Percentiles rank a stretch among this genome's conserved stretches.
These are phyloP conservation scores for Rhinolophus ferrumequinum DNA, from an alignment of 2,113 vertebrate species.

Conservation along the genomic window DNA sequence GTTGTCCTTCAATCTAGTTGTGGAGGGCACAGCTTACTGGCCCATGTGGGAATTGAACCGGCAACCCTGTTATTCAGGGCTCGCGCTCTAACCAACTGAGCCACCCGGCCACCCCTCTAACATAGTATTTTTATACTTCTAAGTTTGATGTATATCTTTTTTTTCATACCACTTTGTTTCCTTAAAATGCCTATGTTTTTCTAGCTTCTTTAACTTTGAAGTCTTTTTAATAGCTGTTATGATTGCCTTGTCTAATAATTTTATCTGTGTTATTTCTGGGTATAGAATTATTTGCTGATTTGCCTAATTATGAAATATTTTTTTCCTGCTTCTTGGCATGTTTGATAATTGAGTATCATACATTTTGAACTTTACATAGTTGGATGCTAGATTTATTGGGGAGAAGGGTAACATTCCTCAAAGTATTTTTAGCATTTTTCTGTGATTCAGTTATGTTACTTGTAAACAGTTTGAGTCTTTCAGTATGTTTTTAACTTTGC, in stretches of 20 bases:
- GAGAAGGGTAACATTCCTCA: neutral
- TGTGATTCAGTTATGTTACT: neutral
- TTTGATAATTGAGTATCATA: neutral
- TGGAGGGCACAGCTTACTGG: no score
- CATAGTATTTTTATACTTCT: neutral
- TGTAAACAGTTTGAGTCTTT: neutral
- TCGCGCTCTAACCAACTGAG: no score
- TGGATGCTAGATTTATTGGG: neutral
- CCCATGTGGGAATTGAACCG: no score
- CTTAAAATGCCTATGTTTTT: neutral
- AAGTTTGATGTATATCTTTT: neutral
- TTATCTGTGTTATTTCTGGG: neutral
- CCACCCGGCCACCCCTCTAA: neutral
- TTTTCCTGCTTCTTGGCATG: neutral
- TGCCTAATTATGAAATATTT: neutral
- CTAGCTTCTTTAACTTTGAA: neutral
- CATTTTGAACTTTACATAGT: neutral
- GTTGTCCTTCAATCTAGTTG: no score
- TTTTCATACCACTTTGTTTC: neutral
- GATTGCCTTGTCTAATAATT: neutral
- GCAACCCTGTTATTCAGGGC: no score
- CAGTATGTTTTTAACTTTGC: neutral
- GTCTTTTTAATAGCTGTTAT: neutral
- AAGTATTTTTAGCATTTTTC: neutral
- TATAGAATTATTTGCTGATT: neutral